Conservation (phyloP, 2,113 vertebrate species). For the Pica pica region DNA sequence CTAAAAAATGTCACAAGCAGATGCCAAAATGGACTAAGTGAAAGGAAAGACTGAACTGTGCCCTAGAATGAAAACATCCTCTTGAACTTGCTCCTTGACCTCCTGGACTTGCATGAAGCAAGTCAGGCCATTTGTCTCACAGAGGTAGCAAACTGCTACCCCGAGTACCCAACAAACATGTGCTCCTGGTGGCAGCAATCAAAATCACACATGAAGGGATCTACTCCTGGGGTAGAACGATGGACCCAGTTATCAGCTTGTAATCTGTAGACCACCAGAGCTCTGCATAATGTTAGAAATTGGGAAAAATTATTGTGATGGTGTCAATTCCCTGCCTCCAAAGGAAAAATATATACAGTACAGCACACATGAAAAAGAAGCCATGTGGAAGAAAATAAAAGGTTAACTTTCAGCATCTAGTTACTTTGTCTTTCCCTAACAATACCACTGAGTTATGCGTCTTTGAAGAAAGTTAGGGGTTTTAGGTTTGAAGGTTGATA, state of each 20-base stretch:
- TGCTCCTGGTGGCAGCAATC: neutral
- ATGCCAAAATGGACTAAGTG: neutral
- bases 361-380: neutral
- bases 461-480: neutral
- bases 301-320: neutral
- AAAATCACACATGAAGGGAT: neutral
- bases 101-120: neutral
- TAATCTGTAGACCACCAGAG: neutral
- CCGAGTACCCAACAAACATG: neutral
- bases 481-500: neutral
- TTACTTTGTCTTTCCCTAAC: neutral
- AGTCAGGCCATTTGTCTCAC: neutral
- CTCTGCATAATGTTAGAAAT: neutral
- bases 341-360: neutral
- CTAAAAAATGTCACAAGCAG: neutral
- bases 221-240: neutral
- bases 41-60: neutral
- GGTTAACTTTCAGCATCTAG: neutral
- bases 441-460: neutral
- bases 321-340: neutral
- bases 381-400: neutral
- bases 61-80: neutral
- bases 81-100: neutral
- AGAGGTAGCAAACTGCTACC: neutral
- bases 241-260: neutral